Conservation (phyloP, 2,888 invertebrate species). For the Arrhopalites spinosus region DNA sequence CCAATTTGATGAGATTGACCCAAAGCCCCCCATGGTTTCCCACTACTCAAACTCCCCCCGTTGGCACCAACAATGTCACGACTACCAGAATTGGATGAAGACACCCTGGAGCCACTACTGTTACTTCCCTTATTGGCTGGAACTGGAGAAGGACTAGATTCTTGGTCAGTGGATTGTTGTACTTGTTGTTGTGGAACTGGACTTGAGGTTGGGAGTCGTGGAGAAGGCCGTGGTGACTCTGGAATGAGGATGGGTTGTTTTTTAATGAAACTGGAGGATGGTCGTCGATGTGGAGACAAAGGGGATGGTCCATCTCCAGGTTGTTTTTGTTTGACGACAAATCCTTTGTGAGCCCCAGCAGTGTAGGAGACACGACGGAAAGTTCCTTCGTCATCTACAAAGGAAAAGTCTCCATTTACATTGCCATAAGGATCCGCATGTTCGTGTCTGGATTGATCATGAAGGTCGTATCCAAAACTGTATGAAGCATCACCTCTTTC, state of each 20-base stretch:
- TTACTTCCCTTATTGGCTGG: neutral
- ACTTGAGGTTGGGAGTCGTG: neutral
- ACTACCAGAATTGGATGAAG: neutral
- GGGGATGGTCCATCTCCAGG: neutral
- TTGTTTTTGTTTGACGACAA: conserved; percentile 38
- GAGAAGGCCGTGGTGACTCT: neutral
- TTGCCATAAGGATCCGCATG: conserved; percentile 48
- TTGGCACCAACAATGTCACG: neutral
- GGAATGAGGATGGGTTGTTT: conserved; percentile 3
- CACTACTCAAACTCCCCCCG: neutral
- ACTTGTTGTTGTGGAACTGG: too few relatives aligned
- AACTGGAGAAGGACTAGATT: neutral
- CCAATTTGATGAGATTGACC: neutral
- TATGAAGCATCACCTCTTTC: conserved; percentile 44
- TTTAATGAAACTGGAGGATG: neutral
- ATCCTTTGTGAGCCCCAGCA: conserved; percentile 52
- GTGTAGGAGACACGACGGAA: conserved; percentile 47
- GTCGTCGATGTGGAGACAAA: neutral
- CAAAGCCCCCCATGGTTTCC: conserved; percentile 24
- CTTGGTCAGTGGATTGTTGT: too few relatives aligned
- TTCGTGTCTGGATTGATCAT: conserved; percentile 49
- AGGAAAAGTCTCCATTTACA: conserved; percentile 43
- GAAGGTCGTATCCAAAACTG: conserved; percentile 48
- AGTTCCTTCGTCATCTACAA: conserved; percentile 49
- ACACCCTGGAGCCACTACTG: neutral